Evolutionary conservation across 1,140 invertebrate species (phyloP).

Genomic region (Leguminivora glycinivorella): DNA sequence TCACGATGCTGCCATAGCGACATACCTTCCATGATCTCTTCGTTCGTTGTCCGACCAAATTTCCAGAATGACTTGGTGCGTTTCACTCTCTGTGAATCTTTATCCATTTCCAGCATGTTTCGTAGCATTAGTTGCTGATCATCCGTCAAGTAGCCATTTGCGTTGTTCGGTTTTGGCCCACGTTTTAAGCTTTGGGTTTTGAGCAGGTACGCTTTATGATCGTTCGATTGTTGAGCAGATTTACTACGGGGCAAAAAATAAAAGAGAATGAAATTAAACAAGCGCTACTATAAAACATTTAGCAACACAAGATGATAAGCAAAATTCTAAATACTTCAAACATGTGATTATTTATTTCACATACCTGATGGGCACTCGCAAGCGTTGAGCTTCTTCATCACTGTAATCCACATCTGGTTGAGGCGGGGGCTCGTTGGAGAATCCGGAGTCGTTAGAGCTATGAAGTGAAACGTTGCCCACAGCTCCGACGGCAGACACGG

Average conservation of each 20-base stretch:
- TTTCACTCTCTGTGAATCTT: slow-evolving; percentile 82
- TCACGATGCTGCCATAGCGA: slow-evolving; percentile 91
- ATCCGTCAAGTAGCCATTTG: slow-evolving; percentile 80
- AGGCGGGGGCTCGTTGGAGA: slow-evolving; percentile 92
- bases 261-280: slow-evolving; percentile 54
- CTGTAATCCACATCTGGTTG: slow-evolving; percentile 94
- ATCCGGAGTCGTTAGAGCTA: slow-evolving; percentile 94
- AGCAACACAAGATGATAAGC: slow-evolving; percentile 53
- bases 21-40: slow-evolving; percentile 90
- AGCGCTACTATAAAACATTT: slow-evolving; percentile 30
- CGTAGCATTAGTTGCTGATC: slow-evolving; percentile 77
- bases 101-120: slow-evolving; percentile 76
- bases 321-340: slow-evolving; percentile 39
- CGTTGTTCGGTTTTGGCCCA: slow-evolving; percentile 67
- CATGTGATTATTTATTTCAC: slow-evolving; percentile 22
- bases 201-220: slow-evolving; percentile 81
- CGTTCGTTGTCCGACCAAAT: slow-evolving; percentile 85
- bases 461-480: slow-evolving; percentile 89
- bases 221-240: slow-evolving; percentile 75
- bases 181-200: slow-evolving; percentile 74
- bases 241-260: slow-evolving; percentile 73
- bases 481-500: slow-evolving; percentile 74
- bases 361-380: slow-evolving; percentile 86
- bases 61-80: slow-evolving; percentile 92
- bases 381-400: slow-evolving; percentile 87